These are phyloP conservation scores for Heliconius cydno DNA, from an alignment of 2,888 invertebrate genomes.

Conservation along the genomic window DNA sequence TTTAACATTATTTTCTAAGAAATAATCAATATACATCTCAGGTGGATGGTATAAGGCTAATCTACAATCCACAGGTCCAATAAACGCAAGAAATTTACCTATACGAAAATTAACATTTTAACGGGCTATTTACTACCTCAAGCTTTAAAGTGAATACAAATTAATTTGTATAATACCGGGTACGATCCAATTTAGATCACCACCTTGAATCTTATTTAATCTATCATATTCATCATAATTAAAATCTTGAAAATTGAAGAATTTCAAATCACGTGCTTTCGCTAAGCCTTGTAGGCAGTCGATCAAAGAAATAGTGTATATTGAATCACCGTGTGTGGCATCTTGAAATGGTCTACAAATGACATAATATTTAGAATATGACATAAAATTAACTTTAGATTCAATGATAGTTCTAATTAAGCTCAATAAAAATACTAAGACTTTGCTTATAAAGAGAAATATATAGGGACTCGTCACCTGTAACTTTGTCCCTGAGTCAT, in stretches of 20 bases:
- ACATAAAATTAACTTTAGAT: slow-evolving; percentile 14
- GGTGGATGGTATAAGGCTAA: slow-evolving; percentile 87
- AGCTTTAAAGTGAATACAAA: not conserved
- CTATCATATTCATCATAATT: slow-evolving; percentile 92
- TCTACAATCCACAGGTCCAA: slow-evolving; percentile 87
- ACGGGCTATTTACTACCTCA: not conserved
- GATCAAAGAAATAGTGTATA: slow-evolving; percentile 86
- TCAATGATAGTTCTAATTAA: not conserved
- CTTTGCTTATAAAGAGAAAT: not conserved
- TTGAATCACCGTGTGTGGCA: slow-evolving; percentile 90
- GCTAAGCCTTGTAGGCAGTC: slow-evolving; percentile 85
- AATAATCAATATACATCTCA: slow-evolving; percentile 93
- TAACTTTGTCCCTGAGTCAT: slow-evolving; percentile 78
- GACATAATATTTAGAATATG: not conserved
- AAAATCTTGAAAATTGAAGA: slow-evolving; percentile 93
- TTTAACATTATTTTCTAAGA: slow-evolving; percentile 90
- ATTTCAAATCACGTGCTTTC: slow-evolving; percentile 88
- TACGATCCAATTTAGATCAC: slow-evolving; percentile 95
- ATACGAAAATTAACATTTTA: not conserved
- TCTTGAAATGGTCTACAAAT: slow-evolving; percentile 86
- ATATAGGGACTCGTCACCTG: slow-evolving; percentile 55
- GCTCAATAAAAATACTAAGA: not conserved
- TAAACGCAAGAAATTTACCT: slow-evolving; percentile 92
- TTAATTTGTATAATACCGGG: slow-evolving; percentile 85
- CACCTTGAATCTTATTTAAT: slow-evolving; percentile 91